Conservation (phyloP, 2,797 vertebrate species). For the Pipistrellus kuhlii region DNA sequence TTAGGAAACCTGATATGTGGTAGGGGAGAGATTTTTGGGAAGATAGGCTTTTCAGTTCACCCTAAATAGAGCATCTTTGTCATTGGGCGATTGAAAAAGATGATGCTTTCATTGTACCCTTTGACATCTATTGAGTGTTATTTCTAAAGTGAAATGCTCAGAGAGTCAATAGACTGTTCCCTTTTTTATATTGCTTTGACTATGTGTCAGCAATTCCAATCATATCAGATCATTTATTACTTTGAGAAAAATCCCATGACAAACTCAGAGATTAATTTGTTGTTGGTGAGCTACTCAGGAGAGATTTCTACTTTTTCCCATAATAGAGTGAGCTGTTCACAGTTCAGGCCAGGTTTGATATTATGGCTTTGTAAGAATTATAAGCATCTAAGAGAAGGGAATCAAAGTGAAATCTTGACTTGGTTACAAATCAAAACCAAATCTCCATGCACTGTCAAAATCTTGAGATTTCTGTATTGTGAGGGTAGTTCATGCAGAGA, state of each 20-base stretch:
- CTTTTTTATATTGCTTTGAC: slow-evolving; percentile 73
- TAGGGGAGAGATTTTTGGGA: slow-evolving; percentile 57
- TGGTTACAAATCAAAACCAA: slow-evolving; percentile 84
- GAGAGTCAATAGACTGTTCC: slow-evolving; percentile 70
- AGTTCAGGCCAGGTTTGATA: slow-evolving; percentile 62
- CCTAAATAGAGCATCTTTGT: slow-evolving; percentile 46
- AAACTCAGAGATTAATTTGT: slow-evolving; percentile 72
- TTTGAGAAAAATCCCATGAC: slow-evolving; percentile 71
- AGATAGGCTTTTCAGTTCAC: slow-evolving; percentile 46
- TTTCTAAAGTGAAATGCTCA: slow-evolving; percentile 74
- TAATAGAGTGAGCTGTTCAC: slow-evolving; percentile 58
- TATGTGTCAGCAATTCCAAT: slow-evolving; percentile 74
- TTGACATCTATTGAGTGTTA: slow-evolving; percentile 69
- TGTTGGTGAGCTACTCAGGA: slow-evolving; percentile 60
- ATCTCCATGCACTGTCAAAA: slow-evolving; percentile 74
- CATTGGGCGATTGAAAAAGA: slow-evolving; percentile 69
- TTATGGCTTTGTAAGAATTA: slow-evolving; percentile 77
- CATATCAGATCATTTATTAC: slow-evolving; percentile 74
- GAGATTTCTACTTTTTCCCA: slow-evolving; percentile 60
- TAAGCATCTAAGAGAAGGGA: slow-evolving; percentile 74
- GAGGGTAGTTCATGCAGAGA: slow-evolving; percentile 72
- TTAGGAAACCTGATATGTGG: slow-evolving; percentile 22
- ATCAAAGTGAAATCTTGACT: slow-evolving; percentile 84
- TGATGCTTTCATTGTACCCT: slow-evolving; percentile 70
- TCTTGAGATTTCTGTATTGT: slow-evolving; percentile 79